These are phyloP conservation scores for Anthrax anthrax DNA, from an alignment of 2,888 invertebrate genomes.

Conservation along the genomic window DNA sequence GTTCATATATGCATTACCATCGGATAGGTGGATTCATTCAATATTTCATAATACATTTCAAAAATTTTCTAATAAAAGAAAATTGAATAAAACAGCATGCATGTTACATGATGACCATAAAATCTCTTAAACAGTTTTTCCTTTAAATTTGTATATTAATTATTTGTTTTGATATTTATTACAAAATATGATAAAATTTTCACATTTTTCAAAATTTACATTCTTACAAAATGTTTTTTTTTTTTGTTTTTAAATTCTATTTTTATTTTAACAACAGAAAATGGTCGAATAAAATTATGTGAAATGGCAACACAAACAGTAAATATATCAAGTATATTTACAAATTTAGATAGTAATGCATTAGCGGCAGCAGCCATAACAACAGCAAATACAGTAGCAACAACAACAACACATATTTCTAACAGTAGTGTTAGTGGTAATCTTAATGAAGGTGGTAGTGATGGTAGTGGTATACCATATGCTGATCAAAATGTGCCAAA, in stretches of 20 bases:
- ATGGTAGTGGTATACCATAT: constrained; percentile 28
- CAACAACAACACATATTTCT: too few species aligned
- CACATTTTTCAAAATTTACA: not conserved
- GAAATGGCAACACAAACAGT: constrained; percentile 36
- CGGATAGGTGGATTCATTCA: too few species aligned
- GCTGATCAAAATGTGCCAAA: constrained; percentile 35
- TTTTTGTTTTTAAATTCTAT: constrained; percentile 1
- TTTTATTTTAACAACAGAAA: constrained; percentile 19
- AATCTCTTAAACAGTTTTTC: too few species aligned
- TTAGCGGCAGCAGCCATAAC: constrained; percentile 8
- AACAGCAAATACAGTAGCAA: not conserved
- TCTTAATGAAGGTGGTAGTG: not conserved
- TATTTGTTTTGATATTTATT: too few species aligned
- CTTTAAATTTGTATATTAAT: too few species aligned
- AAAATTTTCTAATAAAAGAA: too few species aligned
- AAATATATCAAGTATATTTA: constrained; percentile 29
- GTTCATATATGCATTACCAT: too few species aligned
- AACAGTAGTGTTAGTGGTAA: too few species aligned
- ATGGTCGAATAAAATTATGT: constrained; percentile 26
- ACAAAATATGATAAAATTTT: too few species aligned
- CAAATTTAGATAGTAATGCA: constrained; percentile 22
- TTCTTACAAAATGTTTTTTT: not conserved
- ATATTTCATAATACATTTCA: too few species aligned
- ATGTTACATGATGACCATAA: too few species aligned
- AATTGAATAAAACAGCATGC: too few species aligned